A percentile compares a stretch with the other conserved stretches of the same genome.
phyloP scores from a whole-genome alignment of 2,888 invertebrate genomes.

The Pegoplata infirma region DNA sequence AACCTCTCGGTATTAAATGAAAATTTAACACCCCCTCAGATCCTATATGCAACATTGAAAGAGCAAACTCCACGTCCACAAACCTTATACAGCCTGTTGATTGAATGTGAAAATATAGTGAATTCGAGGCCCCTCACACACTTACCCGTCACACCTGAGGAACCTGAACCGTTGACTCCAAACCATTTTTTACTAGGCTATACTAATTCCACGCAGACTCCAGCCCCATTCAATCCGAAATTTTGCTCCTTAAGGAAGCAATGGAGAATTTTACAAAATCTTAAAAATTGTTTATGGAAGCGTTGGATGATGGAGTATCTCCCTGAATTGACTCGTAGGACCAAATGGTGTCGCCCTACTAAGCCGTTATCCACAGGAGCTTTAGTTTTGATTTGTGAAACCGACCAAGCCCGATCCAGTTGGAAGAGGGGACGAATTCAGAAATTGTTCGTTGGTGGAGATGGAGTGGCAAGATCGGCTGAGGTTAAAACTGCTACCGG shows the following conservation, averaged over 20 bases:
- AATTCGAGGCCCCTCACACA: conserved; percentile 51
- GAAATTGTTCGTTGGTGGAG: neutral
- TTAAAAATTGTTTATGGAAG: conserved; percentile 13
- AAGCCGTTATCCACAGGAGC: neutral
- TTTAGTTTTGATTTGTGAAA: conserved; percentile 12
- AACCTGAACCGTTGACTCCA: conserved; percentile 44
- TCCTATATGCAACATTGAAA: conserved; percentile 19
- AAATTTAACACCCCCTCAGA: conserved; percentile 21
- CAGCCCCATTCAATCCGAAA: no score
- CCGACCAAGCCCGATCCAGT: neutral
- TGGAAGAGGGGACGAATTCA: neutral
- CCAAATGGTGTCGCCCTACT: conserved; percentile 17
- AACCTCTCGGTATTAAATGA: no score
- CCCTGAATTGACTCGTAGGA: conserved; percentile 13
- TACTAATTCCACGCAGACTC: conserved; percentile 23
- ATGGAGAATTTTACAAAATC: neutral
- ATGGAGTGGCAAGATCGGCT: conserved; percentile 2
- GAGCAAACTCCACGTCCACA: conserved; percentile 36
- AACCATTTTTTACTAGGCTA: conserved; percentile 20
- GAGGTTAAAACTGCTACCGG: neutral
- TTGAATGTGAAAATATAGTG: conserved; percentile 51
- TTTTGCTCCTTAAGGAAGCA: conserved; percentile 9
- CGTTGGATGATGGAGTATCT: conserved; percentile 9
- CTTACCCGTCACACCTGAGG: conserved; percentile 24
- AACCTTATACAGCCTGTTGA: conserved; percentile 29